A percentile compares a stretch with the other conserved stretches of the same genome.
These are phyloP conservation scores for Poeciliopsis turneri DNA, from an alignment of 2,797 vertebrate genomes.

Conservation along the genomic window DNA sequence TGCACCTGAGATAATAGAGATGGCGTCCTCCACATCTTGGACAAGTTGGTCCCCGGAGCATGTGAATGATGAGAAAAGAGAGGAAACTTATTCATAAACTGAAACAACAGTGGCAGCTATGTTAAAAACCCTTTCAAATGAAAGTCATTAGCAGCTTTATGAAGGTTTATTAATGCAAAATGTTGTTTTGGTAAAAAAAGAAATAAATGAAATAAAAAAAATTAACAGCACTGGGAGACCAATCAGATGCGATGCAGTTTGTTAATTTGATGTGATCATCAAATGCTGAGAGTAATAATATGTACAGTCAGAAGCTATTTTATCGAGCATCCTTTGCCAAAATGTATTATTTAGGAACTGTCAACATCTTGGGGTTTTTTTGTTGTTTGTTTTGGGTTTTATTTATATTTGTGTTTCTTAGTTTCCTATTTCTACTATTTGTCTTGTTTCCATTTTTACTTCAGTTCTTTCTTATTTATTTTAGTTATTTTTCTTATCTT, in stretches of 20 bases:
- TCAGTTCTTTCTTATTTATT: too few relatives aligned
- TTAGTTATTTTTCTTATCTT: too few relatives aligned
- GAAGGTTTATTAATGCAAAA: neutral
- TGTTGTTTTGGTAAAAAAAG: neutral
- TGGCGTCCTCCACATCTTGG: neutral
- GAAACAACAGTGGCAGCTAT: neutral
- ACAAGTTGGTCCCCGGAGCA: constrained; percentile 4
- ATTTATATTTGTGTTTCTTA: too few relatives aligned
- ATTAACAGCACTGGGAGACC: neutral
- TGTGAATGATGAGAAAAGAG: neutral
- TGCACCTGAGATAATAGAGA: constrained; percentile 17
- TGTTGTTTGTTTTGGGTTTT: too few relatives aligned
- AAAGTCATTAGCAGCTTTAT: neutral
- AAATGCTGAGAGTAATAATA: neutral
- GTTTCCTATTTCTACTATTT: too few relatives aligned
- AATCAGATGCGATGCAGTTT: neutral
- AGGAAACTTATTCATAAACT: neutral
- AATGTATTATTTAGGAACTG: neutral
- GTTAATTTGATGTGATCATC: neutral
- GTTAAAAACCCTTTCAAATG: neutral
- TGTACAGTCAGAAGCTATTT: neutral
- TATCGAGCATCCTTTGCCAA: neutral
- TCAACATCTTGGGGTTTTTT: too few relatives aligned
- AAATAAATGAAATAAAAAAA: too few relatives aligned
- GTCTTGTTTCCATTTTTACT: too few relatives aligned